Base-by-base conservation (phyloP, 2,888 invertebrate genomes). In the Zaprionus lineosus region DNA sequence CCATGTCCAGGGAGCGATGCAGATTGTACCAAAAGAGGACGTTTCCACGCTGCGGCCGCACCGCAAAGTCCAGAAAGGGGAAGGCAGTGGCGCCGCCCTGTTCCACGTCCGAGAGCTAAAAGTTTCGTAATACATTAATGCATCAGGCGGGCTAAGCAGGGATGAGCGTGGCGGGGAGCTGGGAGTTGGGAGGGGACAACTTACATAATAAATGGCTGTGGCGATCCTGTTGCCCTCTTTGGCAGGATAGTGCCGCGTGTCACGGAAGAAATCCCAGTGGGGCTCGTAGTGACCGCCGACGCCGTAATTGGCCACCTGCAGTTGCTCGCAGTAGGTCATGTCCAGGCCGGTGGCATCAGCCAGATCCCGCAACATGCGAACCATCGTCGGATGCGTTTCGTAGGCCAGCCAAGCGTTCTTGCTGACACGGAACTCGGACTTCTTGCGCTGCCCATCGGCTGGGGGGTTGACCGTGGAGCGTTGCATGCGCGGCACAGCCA, bases 241-340 rank as follows among this genome's bases (percentile, higher is more conserved):
- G 31, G 46, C 67, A 0, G 91, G 93, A 90, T 97, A 98, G 84
- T 94, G 94, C 91, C 93, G 94, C 95, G 97, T 91, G 61, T 79
- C 72, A 26, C 70, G 50, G 47, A 82, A 86, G 46, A 96, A 96
- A 88, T 96, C 98, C 91, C 94, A 98, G 90, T 99, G 99, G n/a
- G 98, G 98, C 87, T 98, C 98, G 89, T 99, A 99, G 89, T 99
- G 98, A 0, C 98, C 99, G 5, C 98, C 99, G 70, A 99, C 95
- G 9, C 99, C 99, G 90, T 99, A 99, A 91, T 99, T 99, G 76
- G 98, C 98, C 47, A 99, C 97, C 91, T 99, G 99, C 70, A 99
- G 91, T 86, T 98, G 97, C 90, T 99, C 99, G 3, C 93, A 92
- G 15, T 92, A 93, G 14, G 90, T 90, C 89, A 92, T 90, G 18